Percentiles rank a stretch among this genome's conserved stretches.
These are phyloP conservation scores for Pseudochirops cupreus DNA, from an alignment of 2,797 vertebrate genomes.

Conservation along the genomic window DNA sequence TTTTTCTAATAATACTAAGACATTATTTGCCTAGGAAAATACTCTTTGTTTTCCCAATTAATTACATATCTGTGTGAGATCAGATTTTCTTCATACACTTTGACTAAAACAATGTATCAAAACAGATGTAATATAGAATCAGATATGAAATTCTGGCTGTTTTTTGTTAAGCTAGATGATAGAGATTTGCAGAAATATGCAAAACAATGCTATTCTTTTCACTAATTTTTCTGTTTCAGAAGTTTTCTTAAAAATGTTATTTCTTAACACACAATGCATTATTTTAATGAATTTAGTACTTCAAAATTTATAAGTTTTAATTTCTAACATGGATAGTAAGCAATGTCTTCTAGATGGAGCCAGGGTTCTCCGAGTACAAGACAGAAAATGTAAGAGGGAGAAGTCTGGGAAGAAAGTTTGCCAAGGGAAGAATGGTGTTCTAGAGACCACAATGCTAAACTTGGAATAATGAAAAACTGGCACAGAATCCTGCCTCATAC, in stretches of 20 bases:
- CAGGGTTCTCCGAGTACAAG: background rate
- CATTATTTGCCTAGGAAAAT: background rate
- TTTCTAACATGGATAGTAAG: background rate
- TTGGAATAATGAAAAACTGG: background rate
- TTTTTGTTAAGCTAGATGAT: background rate
- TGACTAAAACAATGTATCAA: background rate
- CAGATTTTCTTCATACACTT: background rate
- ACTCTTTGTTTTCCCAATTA: background rate
- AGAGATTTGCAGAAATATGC: background rate
- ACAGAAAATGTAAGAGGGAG: background rate
- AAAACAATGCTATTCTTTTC: background rate
- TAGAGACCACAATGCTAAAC: background rate
- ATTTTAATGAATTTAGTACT: background rate
- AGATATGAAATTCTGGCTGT: background rate
- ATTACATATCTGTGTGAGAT: background rate
- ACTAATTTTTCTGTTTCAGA: background rate
- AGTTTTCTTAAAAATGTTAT: background rate
- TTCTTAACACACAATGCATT: too few relatives aligned
- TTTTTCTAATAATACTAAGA: background rate
- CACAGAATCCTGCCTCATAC: background rate
- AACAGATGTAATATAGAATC: background rate
- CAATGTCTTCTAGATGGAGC: background rate
- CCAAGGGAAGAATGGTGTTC: background rate
- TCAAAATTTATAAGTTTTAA: background rate
- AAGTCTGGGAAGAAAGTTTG: background rate